Conservation (phyloP, 1,140 invertebrate genomes). For the Leptopilina clavipes region DNA sequence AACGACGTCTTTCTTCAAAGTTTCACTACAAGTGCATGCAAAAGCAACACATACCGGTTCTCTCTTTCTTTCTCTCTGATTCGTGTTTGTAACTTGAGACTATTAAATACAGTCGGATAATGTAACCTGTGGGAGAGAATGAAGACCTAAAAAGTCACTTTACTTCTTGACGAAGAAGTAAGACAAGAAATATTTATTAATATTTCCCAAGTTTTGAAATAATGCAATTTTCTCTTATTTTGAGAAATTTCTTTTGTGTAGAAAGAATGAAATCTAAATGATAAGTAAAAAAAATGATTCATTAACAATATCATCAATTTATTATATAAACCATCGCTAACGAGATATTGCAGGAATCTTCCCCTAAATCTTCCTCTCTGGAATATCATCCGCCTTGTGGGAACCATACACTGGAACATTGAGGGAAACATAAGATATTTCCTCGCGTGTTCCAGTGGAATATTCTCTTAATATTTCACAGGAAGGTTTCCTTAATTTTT, state of each 20-base stretch:
- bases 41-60: constrained; percentile 62
- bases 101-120: constrained; percentile 50
- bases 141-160: constrained; percentile 48
- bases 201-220: neutral
- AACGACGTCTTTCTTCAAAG: constrained; percentile 32
- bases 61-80: constrained; percentile 46
- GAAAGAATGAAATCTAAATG: neutral
- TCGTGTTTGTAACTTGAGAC: constrained; percentile 64
- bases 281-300: no score
- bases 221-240: no score
- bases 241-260: neutral
- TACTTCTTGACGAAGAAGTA: constrained; percentile 4
- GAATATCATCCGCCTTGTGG: no score
- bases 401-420: no score
- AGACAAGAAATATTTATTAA: neutral
- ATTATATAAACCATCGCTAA: no score
- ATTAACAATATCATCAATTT: no score
- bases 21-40: neutral
- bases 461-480: no score
- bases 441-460: no score
- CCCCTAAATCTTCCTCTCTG: no score
- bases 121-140: constrained; percentile 38
- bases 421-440: no score
- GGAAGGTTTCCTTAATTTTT: no score
- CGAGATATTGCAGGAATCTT: no score